These are phyloP conservation scores for Acinonyx jubatus DNA, from an alignment of 2,113 vertebrate genomes.

Conservation along the genomic window DNA sequence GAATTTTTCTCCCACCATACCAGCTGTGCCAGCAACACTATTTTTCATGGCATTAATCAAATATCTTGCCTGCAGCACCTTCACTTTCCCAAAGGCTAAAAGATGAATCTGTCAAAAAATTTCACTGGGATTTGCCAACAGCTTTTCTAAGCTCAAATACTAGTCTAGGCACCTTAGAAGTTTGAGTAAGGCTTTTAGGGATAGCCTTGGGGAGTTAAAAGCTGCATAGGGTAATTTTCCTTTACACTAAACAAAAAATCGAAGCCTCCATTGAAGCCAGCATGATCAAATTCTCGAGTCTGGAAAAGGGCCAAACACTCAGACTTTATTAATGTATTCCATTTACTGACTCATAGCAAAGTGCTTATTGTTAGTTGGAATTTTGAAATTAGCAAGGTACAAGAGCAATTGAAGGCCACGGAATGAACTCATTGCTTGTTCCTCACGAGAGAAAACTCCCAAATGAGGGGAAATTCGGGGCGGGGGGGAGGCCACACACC, in stretches of 20 bases:
- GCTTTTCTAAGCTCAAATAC: conserved; percentile 86
- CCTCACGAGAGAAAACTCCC: conserved; percentile 43
- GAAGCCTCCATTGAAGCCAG: conserved; percentile 62
- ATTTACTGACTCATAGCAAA: conserved; percentile 78
- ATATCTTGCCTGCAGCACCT: conserved; percentile 88
- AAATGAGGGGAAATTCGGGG: conserved; percentile 25
- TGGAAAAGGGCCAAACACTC: conserved; percentile 74
- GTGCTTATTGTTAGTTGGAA: conserved; percentile 77
- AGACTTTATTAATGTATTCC: conserved; percentile 80
- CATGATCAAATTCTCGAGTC: conserved; percentile 72
- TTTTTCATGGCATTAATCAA: conserved; percentile 92
- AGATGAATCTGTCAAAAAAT: conserved; percentile 89
- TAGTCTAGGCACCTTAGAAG: conserved; percentile 79
- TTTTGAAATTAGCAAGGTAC: conserved; percentile 79
- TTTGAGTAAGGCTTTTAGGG: conserved; percentile 85
- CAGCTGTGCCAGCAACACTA: conserved; percentile 92
- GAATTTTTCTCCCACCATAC: conserved; percentile 90
- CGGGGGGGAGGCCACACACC: background rate
- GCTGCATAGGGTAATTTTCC: conserved; percentile 80
- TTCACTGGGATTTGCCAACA: conserved; percentile 87
- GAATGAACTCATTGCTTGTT: conserved; percentile 53
- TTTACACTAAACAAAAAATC: conserved; percentile 76
- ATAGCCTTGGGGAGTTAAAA: conserved; percentile 83
- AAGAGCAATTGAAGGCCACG: conserved; percentile 75
- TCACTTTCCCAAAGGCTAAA: conserved; percentile 88